These are phyloP conservation scores for Popillia japonica DNA, from an alignment of 1,140 invertebrate species.

Conservation along the genomic window DNA sequence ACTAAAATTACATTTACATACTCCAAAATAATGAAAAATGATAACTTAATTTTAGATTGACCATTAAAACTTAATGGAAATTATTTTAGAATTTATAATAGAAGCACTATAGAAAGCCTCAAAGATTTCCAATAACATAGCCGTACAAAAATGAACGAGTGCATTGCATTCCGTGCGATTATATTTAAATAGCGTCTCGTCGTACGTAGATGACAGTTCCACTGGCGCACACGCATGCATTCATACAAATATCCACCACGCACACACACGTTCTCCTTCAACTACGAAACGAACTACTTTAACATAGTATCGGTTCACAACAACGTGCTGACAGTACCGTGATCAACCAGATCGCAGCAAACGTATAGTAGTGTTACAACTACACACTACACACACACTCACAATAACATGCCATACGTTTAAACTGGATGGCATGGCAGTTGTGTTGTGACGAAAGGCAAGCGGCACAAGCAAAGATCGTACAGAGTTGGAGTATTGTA, in stretches of 20 bases:
- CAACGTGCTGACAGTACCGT: not conserved
- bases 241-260: not conserved
- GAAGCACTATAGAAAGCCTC: too few relatives aligned
- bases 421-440: constrained; percentile 4
- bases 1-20: too few relatives aligned
- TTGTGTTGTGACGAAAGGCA: not conserved
- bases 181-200: too few relatives aligned
- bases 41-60: too few relatives aligned
- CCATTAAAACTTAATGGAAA: too few relatives aligned
- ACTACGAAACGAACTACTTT: not conserved
- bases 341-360: not conserved
- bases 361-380: not conserved
- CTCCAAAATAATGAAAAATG: too few relatives aligned
- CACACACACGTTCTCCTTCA: not conserved
- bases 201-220: not conserved
- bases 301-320: constrained; percentile 22
- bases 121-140: too few relatives aligned
- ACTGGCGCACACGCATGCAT: not conserved
- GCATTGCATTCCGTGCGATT: too few relatives aligned
- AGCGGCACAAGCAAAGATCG: not conserved
- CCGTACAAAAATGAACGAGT: too few relatives aligned
- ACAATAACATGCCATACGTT: not conserved
- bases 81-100: too few relatives aligned
- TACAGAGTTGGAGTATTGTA: not conserved
- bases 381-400: not conserved